Conservation (phyloP, 2,888 invertebrate species). For the Eupithecia vulgata region DNA sequence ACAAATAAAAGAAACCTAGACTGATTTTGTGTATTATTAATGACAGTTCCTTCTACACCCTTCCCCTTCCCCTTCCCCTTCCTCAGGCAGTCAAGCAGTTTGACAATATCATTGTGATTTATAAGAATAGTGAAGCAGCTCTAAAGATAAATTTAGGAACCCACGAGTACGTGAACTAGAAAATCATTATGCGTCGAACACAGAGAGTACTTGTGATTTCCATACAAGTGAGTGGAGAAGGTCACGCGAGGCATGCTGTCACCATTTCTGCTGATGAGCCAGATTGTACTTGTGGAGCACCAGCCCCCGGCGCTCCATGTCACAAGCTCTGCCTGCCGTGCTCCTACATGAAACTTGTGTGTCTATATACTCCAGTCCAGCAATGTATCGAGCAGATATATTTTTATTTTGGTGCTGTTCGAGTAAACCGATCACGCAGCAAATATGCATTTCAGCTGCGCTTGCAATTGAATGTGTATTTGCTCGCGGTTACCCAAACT, state of each 20-base stretch:
- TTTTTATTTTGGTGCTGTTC: conserved; percentile 2
- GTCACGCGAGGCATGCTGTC: conserved; percentile 18
- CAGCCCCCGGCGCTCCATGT: neutral
- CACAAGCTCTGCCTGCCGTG: neutral
- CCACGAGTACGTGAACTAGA: neutral
- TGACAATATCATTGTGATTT: neutral
- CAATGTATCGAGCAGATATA: too few relatives aligned
- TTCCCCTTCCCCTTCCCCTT: too few relatives aligned
- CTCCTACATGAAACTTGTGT: neutral
- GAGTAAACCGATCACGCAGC: too few relatives aligned
- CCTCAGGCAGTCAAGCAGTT: neutral
- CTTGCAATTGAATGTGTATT: too few relatives aligned
- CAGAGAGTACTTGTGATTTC: conserved; percentile 11
- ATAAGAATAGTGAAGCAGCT: neutral
- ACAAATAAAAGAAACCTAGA: conserved; percentile 81
- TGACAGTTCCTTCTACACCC: neutral
- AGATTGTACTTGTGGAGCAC: neutral
- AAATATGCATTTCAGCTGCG: too few relatives aligned
- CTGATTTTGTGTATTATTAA: conserved; percentile 65
- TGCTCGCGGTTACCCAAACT: too few relatives aligned
- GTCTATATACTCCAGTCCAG: too few relatives aligned
- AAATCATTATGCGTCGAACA: conserved; percentile 22
- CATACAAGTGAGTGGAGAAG: conserved; percentile 20
- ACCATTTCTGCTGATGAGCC: conserved; percentile 23
- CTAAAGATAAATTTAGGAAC: too few relatives aligned